Percentiles rank a stretch among this genome's conserved stretches.
phyloP scores from a whole-genome alignment of 1,140 invertebrate genomes.

The Brachionus manjavacas region DNA sequence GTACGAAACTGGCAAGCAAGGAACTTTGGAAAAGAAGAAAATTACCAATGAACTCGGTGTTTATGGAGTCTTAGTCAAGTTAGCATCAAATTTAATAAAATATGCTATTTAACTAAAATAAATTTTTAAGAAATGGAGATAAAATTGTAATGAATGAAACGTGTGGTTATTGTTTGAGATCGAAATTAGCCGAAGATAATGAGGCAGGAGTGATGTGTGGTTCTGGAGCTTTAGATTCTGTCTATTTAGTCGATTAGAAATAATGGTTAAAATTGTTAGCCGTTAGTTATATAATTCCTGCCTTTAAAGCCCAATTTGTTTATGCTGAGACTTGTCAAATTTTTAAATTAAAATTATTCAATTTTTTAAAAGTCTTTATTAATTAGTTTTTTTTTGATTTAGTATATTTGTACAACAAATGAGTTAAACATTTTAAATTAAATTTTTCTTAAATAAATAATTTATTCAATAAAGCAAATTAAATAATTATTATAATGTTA shows the following conservation, averaged over 20 bases:
- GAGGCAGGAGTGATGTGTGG: slow-evolving; percentile 92
- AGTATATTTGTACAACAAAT: not conserved
- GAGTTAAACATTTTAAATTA: not conserved
- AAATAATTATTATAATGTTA: not conserved
- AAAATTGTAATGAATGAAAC: slow-evolving; percentile 69
- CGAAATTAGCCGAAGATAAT: slow-evolving; percentile 75
- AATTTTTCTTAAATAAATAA: not conserved
- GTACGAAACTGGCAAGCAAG: not conserved
- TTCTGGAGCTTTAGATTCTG: slow-evolving; percentile 73
- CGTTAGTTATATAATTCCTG: not conserved
- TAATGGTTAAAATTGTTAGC: not conserved
- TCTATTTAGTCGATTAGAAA: slow-evolving; percentile 32
- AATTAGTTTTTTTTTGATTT: not conserved
- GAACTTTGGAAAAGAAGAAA: not conserved
- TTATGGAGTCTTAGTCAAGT: slow-evolving; percentile 80
- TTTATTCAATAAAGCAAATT: not conserved
- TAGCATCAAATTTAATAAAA: no score
- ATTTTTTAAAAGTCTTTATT: not conserved
- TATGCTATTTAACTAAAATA: slow-evolving; percentile 50
- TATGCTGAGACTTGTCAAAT: not conserved
- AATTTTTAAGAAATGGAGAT: slow-evolving; percentile 62
- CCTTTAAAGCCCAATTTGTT: not conserved
- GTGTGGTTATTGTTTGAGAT: slow-evolving; percentile 83
- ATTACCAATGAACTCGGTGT: slow-evolving; percentile 78
- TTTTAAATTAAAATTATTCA: not conserved